These are phyloP conservation scores for Calliphora vomitoria DNA, from an alignment of 2,888 invertebrate genomes.

Conservation along the genomic window DNA sequence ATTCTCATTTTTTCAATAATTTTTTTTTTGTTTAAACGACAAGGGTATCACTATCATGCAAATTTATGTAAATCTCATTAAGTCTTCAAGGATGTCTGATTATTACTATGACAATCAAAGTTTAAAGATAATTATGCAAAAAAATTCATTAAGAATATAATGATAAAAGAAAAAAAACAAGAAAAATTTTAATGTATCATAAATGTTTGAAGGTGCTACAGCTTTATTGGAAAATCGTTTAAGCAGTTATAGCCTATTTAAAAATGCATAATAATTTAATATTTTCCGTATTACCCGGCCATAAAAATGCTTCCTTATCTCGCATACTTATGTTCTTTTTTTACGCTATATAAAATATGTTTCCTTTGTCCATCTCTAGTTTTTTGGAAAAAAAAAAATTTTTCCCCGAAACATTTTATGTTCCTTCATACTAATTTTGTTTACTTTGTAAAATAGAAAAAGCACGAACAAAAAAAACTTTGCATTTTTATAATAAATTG, in stretches of 20 bases:
- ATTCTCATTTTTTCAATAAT: neutral
- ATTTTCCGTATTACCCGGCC: too few relatives aligned
- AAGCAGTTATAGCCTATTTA: too few relatives aligned
- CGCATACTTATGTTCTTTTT: neutral
- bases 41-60: slow-evolving; percentile 4
- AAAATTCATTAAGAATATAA: neutral
- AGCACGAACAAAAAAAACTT: slow-evolving; percentile 21
- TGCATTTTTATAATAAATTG: slow-evolving; percentile 57
- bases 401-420: neutral
- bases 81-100: slow-evolving; percentile 23
- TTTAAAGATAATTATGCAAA: neutral
- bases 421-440: slow-evolving; percentile 12
- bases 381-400: neutral
- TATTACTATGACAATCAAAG: neutral
- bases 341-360: too few relatives aligned
- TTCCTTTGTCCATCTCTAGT: too few relatives aligned
- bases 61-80: neutral
- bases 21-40: neutral
- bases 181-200: too few relatives aligned
- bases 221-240: too few relatives aligned
- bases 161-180: neutral
- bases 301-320: too few relatives aligned
- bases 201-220: too few relatives aligned
- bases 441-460: slow-evolving; percentile 6
- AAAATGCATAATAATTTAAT: too few relatives aligned